Percentiles rank a stretch among this genome's conserved stretches.
phyloP scores from a whole-genome alignment of 2,113 vertebrate genomes.

The Laticauda colubrina region DNA sequence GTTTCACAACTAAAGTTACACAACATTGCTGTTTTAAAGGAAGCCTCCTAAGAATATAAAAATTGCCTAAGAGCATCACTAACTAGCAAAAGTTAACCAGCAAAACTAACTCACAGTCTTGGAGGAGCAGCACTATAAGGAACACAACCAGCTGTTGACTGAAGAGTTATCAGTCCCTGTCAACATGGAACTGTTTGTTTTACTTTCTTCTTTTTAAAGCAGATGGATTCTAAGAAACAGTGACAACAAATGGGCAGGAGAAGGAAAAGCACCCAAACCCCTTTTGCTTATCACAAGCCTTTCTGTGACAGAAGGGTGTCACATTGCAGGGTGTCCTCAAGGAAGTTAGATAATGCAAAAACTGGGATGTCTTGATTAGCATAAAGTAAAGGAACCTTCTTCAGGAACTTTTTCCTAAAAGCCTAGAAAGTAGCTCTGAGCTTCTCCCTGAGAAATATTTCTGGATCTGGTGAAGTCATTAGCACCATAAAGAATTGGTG shows the following conservation, averaged over 20 bases:
- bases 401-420: slow-evolving; percentile 18
- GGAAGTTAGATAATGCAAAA: slow-evolving; percentile 31
- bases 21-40: background rate
- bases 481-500: background rate
- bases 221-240: slow-evolving; percentile 49
- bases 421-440: background rate
- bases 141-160: background rate
- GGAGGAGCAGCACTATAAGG: background rate
- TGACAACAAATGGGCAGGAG: slow-evolving; percentile 26
- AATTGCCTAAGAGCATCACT: background rate
- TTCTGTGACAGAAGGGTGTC: background rate
- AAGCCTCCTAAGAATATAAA: background rate
- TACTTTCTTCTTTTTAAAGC: slow-evolving; percentile 31
- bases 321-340: slow-evolving; percentile 1
- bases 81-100: background rate
- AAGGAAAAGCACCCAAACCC: slow-evolving; percentile 21
- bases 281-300: slow-evolving; percentile 58
- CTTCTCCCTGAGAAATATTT: background rate
- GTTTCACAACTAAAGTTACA: background rate
- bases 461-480: background rate
- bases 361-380: slow-evolving; percentile 52
- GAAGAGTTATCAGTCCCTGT: slow-evolving; percentile 2
- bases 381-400: background rate
- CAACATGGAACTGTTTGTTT: slow-evolving; percentile 19
- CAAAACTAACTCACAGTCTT: background rate